These are phyloP conservation scores for Cheilosia grossa DNA, from an alignment of 2,888 invertebrate genomes.

Conservation along the genomic window DNA sequence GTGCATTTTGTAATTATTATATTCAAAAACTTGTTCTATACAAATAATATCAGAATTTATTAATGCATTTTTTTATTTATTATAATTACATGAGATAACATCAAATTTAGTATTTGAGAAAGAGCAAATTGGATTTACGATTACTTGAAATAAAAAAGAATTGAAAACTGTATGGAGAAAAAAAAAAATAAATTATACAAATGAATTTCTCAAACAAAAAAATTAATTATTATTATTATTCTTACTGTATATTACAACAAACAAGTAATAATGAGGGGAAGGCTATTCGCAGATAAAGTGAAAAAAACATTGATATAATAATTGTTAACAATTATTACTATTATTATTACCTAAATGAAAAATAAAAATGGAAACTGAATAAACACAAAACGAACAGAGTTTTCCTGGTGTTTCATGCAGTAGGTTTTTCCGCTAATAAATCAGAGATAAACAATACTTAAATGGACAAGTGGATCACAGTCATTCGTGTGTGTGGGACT, in stretches of 20 bases:
- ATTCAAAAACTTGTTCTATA: conserved; percentile 42
- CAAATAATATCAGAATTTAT: conserved; percentile 52
- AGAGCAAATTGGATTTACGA: conserved; percentile 31
- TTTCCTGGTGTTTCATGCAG: not conserved
- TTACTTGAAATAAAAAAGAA: conserved; percentile 26
- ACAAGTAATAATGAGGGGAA: conserved; percentile 4
- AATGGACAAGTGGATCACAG: no score
- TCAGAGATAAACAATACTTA: no score
- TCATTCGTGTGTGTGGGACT: no score
- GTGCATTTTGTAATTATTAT: conserved; percentile 16
- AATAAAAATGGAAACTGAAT: conserved; percentile 71
- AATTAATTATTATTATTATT: conserved; percentile 18
- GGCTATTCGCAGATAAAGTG: conserved; percentile 45
- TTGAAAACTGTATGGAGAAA: conserved; percentile 5
- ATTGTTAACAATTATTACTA: conserved; percentile 74
- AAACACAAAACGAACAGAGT: conserved; percentile 39
- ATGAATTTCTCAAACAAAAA: conserved; percentile 25
- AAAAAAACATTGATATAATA: conserved; percentile 62
- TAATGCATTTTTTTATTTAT: conserved; percentile 26
- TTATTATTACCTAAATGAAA: conserved; percentile 73
- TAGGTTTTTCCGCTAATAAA: no score
- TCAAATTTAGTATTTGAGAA: not conserved
- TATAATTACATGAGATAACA: conserved; percentile 5
- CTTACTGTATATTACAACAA: conserved; percentile 32
- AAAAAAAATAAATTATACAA: not conserved